Evolutionary conservation across 2,888 invertebrate genomes (phyloP), one percentile per base, ranked within the genome.

Genomic region (Cylloceria caligata): DNA sequence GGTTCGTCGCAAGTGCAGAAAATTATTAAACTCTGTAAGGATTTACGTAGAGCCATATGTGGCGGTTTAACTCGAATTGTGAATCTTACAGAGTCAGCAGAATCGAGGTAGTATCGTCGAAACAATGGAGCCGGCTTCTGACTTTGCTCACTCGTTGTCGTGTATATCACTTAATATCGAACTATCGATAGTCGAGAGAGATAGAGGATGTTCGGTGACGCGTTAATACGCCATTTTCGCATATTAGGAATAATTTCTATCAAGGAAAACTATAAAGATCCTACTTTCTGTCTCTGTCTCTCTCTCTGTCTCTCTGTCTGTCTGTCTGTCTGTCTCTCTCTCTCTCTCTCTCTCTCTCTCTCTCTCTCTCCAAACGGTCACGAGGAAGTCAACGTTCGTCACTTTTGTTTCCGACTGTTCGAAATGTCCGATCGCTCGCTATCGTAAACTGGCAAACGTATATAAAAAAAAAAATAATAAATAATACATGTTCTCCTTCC

Each of bases 161-260:
- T n/a, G n/a, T n/a, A n/a, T n/a, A n/a, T n/a, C n/a, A n/a, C n/a
- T 16, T 16, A 19, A 16, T 16, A 16, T 49, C 16, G 49, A 21
- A 19, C 19, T 49, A 21, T 49, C 19, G 16, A n/a, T 27, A 3
- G 55, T 9, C 13, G 67, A 68, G 80, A 77, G 57, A 80, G 85
- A 85, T 83, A 83, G 80, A 85, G 81, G 87, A 85, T 86, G 84
- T 78, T 88, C 88, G 88, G 89, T 89, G 89, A 89, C 89, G 89
- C 89, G 89, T 88, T 88, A 83, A 88, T 87, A 85, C 86, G 86
- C 89, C 89, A 89, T 88, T 89, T 89, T 87, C 85, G 64, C 42
- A 57, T 45, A 55, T n/a, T 27, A 16, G 7, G 55, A 57, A n/a
- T 27, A 5, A 57, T 30, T 57, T 11, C 2, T 6, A 2, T 57